Evolutionary conservation across 1,140 invertebrate species (phyloP), one percentile per base, ranked within the genome.

Genomic region (Eurosta solidaginis): DNA sequence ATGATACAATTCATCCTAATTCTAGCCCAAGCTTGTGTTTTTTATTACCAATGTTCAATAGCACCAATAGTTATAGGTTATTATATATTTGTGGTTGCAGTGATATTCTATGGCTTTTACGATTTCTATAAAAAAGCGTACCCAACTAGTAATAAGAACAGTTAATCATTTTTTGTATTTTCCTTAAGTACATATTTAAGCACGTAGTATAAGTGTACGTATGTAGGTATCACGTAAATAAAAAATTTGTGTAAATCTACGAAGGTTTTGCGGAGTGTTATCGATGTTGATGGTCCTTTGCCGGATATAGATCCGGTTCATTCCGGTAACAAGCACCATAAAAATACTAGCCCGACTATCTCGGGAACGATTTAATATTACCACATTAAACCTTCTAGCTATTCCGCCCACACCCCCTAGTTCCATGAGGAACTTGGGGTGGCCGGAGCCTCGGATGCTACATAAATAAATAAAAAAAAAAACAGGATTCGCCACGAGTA

Each of bases 91-190:
- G 92, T 93, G 83, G 89, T 94, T 1, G 47, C 89, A 49, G 83
- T 92, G 63, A 90, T 94, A 75, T 93, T 93, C 80, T 92, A 92
- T 83, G 90, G 94, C 87, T 94, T 94, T 83, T 92, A 91, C 79
- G 89, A 93, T 74, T 94, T 93, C 86, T 94, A 92, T 81, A 89
- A 86, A 68, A 90, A 89, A 68, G 85, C 89, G 10, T 93, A 93
- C n/a, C 7, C 20, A 40, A 33, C 33, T 63, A 10, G 29, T n/a
- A 36, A 3, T 63, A 33, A 59, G 27, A 33, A n/a, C n/a, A 68
- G 59, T 10, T 68, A 40, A 22, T 10, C 2, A 6, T 68, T 68
- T 12, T 1, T 68, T n/a, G 33, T 68, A 42, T 68, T 17, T 10
- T 17, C n/a, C 40, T 68, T 17, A 59, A 27, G 7, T 27, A 20